Evolutionary conservation across 2,113 vertebrate genomes (phyloP), one percentile per base, ranked within the genome.

Genomic region (Myiagra hebetior): DNA sequence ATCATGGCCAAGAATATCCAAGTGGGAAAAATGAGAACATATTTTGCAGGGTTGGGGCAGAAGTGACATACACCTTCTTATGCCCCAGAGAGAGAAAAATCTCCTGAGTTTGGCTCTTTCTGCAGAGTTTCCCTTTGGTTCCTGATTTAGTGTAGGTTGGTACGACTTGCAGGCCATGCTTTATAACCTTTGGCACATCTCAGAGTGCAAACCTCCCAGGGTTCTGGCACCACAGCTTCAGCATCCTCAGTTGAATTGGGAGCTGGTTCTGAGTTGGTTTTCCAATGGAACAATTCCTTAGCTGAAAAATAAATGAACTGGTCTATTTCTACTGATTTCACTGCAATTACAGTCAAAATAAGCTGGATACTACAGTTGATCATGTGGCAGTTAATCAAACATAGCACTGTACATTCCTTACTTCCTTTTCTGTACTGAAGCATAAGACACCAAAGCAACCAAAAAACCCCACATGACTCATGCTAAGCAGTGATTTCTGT

Each of bases 211-310:
- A 74, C 2, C 28, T 49, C 64, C 15, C n/a, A 31, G 8, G 10
- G 4, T 24, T 69, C 59, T 69, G 18, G 19, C 41, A 42, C 9
- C 30, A 26, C 16, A n/a, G n/a, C 26, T 60, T 50, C 6, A 41
- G 30, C 42, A 47, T 21, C 49, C 14, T 9, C 39, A 60, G 5
- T 0, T 23, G 12, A 78, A 9, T 0, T 46, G 13, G 47, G 33
- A 39, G 19, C 2, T 46, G 39, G 12, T 37, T 60, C 35, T 17
- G 10, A 68, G 9, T 2, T 81, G 26, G 2, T 37, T 81, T 69
- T 47, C 41, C 3, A 2, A 7, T 6, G 11, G 37, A 35, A 89
- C 69, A 74, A 52, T 9, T 47, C 20, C 33, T 50, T 44, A 17
- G 17, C 23, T 56, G 41, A 49, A 77, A 90, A 83, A 47, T 17